Conservation (phyloP, 2,113 vertebrate species). For the Zapornia atra region DNA sequence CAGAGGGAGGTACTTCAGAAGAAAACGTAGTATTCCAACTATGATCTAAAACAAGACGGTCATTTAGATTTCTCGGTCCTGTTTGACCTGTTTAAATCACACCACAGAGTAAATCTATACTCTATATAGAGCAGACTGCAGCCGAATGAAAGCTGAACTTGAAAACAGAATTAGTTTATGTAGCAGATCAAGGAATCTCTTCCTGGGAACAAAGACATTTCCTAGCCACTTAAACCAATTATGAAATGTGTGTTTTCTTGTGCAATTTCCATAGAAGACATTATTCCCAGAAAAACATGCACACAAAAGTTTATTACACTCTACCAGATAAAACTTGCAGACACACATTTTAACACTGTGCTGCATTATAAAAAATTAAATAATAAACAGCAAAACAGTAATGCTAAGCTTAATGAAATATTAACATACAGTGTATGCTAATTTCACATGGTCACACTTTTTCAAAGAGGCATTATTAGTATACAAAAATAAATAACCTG, state of each 20-base stretch:
- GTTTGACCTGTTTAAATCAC: not conserved
- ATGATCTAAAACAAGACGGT: not conserved
- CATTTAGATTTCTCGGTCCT: not conserved
- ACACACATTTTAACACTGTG: not conserved
- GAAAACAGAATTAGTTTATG: not conserved
- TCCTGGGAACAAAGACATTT: not conserved
- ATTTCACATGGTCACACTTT: not conserved
- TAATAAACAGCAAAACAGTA: not conserved
- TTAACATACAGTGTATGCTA: not conserved
- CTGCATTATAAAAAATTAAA: not conserved
- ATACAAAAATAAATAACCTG: not conserved
- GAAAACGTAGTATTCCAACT: not conserved
- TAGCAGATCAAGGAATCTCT: not conserved
- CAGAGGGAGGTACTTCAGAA: not conserved
- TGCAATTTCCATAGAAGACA: not conserved
- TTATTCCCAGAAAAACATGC: not conserved
- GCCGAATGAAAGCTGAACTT: not conserved
- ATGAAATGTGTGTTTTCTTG: not conserved
- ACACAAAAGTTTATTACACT: not conserved
- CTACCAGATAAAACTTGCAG: not conserved
- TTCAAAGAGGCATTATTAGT: not conserved
- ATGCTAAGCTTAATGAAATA: not conserved
- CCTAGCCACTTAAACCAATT: not conserved
- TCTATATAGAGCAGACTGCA: not conserved
- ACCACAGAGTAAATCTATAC: too few relatives aligned